phyloP scores from a whole-genome alignment of 1,140 invertebrate genomes.

The Popillia japonica region DNA sequence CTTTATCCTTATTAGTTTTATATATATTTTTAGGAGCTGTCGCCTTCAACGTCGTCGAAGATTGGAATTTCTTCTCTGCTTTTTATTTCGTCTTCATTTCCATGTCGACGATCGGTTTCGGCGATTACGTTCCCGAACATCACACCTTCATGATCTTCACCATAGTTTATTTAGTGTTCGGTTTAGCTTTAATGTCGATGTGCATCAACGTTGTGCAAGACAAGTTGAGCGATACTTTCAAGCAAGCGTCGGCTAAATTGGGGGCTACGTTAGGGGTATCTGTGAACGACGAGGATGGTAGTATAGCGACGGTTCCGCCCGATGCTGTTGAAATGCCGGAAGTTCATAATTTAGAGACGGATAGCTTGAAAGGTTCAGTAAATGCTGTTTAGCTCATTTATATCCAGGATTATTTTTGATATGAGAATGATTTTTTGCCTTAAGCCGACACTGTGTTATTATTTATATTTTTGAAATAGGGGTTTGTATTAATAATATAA shows the following conservation, averaged over 20 bases:
- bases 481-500: background rate
- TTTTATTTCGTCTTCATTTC: conserved; percentile 97
- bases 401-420: background rate
- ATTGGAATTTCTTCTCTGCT: conserved; percentile 85
- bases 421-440: background rate
- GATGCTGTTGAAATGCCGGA: conserved; percentile 54
- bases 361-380: background rate
- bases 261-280: conserved; percentile 85
- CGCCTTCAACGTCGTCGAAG: conserved; percentile 80
- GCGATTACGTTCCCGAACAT: conserved; percentile 88
- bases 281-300: conserved; percentile 72
- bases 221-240: conserved; percentile 82
- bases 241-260: conserved; percentile 83
- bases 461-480: background rate
- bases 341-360: conserved; percentile 50
- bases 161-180: conserved; percentile 93
- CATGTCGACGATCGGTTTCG: conserved; percentile 92
- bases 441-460: background rate
- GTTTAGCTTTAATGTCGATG: conserved; percentile 93
- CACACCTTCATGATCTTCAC: conserved; percentile 92
- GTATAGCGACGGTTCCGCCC: conserved; percentile 52
- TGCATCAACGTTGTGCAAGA: conserved; percentile 97
- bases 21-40: conserved; percentile 88
- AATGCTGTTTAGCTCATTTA: background rate
- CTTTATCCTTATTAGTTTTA: conserved; percentile 78